Evolutionary conservation across 2,888 invertebrate species (phyloP).

Genomic region (Chironomus riparius): DNA sequence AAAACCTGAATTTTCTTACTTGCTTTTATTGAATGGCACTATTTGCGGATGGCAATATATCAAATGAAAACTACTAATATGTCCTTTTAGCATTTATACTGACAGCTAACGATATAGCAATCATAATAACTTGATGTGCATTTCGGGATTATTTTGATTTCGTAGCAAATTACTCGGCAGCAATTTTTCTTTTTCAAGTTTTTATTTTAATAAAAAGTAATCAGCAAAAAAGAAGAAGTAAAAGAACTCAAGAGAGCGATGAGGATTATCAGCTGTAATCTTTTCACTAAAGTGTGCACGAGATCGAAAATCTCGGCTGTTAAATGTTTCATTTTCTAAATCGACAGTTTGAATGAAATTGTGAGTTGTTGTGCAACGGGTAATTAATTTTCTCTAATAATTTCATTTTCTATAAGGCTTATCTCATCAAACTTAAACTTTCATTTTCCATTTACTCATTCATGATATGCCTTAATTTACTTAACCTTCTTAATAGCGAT

Average conservation of each 20-base stretch:
- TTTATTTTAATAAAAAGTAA: slow-evolving; percentile 15
- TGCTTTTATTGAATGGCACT: too few species aligned
- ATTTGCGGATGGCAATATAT: too few species aligned
- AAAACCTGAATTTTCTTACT: neutral
- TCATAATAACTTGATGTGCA: too few species aligned
- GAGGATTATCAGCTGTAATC: neutral
- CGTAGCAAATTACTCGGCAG: neutral
- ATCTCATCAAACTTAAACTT: neutral
- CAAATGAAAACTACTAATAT: too few species aligned
- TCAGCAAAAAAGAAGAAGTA: neutral
- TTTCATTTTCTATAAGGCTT: neutral
- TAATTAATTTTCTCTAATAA: neutral
- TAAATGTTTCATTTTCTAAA: slow-evolving; percentile 20
- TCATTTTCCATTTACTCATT: too few species aligned
- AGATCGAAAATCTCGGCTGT: slow-evolving; percentile 7
- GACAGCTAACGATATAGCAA: too few species aligned
- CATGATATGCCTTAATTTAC: too few species aligned
- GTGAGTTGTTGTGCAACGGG: neutral
- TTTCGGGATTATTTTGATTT: neutral
- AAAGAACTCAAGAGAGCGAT: neutral
- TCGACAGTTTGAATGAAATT: neutral
- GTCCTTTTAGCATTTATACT: too few species aligned
- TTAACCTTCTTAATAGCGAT: too few species aligned
- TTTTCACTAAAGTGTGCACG: neutral
- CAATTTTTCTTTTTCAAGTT: neutral